Evolutionary conservation across 1,140 invertebrate species (phyloP).

Genomic region (Bombus turneri): DNA sequence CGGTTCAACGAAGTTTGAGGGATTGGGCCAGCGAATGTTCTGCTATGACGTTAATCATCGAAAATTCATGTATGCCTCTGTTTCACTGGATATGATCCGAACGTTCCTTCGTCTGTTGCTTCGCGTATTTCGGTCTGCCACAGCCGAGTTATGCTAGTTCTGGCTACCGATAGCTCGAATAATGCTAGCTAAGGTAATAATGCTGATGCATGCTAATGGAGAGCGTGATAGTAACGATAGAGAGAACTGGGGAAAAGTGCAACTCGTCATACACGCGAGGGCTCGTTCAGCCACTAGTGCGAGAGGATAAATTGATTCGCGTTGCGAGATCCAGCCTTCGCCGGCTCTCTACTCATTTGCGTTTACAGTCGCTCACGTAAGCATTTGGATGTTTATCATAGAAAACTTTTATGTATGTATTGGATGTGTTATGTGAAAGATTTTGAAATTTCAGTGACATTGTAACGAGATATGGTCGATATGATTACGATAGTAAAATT

Average conservation of each 20-base stretch:
- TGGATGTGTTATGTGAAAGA: too few relatives aligned
- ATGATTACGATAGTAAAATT: too few relatives aligned
- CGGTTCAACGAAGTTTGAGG: neutral
- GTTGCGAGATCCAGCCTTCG: neutral
- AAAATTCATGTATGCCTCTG: neutral
- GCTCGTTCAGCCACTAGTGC: neutral
- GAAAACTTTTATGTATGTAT: neutral
- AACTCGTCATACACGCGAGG: constrained; percentile 20
- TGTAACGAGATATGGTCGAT: too few relatives aligned
- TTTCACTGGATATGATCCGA: constrained; percentile 11
- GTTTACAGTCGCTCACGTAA: neutral
- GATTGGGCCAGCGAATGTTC: neutral
- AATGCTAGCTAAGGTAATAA: constrained; percentile 52
- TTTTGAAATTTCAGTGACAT: too few relatives aligned
- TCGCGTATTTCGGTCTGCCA: constrained; percentile 15
- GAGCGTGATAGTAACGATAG: constrained; percentile 44
- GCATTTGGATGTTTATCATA: neutral
- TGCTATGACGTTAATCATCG: constrained; percentile 9
- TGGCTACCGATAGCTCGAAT: constrained; percentile 16
- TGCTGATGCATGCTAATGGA: constrained; percentile 53
- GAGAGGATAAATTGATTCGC: constrained; percentile 35
- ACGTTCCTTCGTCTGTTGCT: constrained; percentile 29
- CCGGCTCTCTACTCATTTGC: neutral
- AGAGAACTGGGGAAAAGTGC: constrained; percentile 33
- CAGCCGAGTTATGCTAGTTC: neutral